A percentile compares a stretch with the other conserved stretches of the same genome.
These are phyloP conservation scores for Drosophila pseudoananassae DNA, from an alignment of 1,140 invertebrate species.

Conservation along the genomic window DNA sequence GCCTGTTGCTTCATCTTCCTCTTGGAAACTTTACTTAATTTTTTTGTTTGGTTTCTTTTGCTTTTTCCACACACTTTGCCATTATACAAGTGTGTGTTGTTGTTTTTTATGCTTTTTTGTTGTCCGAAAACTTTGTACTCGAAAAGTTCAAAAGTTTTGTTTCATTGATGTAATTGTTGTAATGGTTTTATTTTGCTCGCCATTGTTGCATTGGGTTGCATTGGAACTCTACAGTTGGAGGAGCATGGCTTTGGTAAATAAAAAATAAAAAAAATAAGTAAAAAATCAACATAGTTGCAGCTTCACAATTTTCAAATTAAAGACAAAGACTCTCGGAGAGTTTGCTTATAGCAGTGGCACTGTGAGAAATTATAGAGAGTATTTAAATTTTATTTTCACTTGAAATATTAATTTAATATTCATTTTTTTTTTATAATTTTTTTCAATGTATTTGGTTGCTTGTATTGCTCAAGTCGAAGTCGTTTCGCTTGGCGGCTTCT, in stretches of 20 bases:
- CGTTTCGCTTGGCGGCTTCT: constrained; percentile 77
- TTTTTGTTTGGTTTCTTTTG: constrained; percentile 5
- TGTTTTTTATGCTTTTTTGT: constrained; percentile 36
- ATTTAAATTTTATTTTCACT: not conserved
- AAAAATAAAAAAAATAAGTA: not conserved
- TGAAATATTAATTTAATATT: not conserved
- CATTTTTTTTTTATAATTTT: not conserved
- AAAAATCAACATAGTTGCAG: constrained; percentile 23
- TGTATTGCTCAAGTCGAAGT: constrained; percentile 60
- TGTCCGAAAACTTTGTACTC: constrained; percentile 19
- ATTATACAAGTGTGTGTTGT: constrained; percentile 37
- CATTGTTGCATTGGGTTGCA: constrained; percentile 20
- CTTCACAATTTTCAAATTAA: constrained; percentile 21
- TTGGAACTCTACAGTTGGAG: constrained; percentile 50
- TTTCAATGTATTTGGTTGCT: constrained; percentile 9
- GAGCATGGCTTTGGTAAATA: constrained; percentile 25
- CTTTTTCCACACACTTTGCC: constrained; percentile 45
- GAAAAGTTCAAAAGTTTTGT: constrained; percentile 49
- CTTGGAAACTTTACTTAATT: constrained; percentile 23
- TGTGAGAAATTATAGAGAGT: constrained; percentile 14
- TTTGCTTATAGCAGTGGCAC: constrained; percentile 6
- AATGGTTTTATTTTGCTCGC: constrained; percentile 26
- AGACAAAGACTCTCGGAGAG: constrained; percentile 8
- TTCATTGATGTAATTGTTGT: constrained; percentile 54
- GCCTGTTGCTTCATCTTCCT: constrained; percentile 66